Base-by-base conservation (phyloP, 2,113 vertebrate genomes). In the Ptilorrhoa leucosticta region DNA sequence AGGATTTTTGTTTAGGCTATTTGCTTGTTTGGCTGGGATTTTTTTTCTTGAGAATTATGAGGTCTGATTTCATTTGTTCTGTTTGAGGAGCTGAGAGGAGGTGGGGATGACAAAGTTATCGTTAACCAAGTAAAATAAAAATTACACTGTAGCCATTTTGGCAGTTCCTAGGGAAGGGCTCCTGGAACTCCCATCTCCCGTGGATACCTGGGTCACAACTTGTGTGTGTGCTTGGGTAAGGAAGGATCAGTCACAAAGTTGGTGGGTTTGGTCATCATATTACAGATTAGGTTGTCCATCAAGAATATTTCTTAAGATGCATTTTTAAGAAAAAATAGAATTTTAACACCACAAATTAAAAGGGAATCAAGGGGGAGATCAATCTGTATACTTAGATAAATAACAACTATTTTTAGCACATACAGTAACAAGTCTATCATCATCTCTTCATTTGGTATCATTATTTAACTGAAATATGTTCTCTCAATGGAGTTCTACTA, bases 401-500 rank as follows among this genome's bases (percentile, higher is more conserved):
- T 50, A 90, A 88, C 51, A 95, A 65, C 28, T 50, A 56, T 21
- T 75, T 87, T 87, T 94, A 91, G 83, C 68, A 72, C 13, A 51
- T 6, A 91, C 12, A 44, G 30, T 61, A 88, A 77, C n/a, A 23
- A 58, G 90, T 93, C 66, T 63, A 90, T 80, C 61, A 93, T 84
- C 45, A 72, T 72, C 37, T 70, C 82, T 94, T 91, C 61, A 42
- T 19, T 94, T 88, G 15, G 5, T 64, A 61, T 83, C 47, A 90
- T 83, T 2, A 77, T 90, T 94, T 87, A 96, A 84, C 71, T 50
- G 66, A 96, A 96, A 85, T 89, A 80, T 58, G 18, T 58, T 93
- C 93, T 97, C 92, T 96, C 73, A 86, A 40, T 44, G 28, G 92
- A 97, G 51, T 92, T 95, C 63, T 88, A 78, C 72, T 69, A 40